A percentile compares a stretch with the other conserved stretches of the same genome.
Evolutionary conservation across 2,888 invertebrate species (phyloP).

Genomic region (Pristionchus fissidentatus): DNA sequence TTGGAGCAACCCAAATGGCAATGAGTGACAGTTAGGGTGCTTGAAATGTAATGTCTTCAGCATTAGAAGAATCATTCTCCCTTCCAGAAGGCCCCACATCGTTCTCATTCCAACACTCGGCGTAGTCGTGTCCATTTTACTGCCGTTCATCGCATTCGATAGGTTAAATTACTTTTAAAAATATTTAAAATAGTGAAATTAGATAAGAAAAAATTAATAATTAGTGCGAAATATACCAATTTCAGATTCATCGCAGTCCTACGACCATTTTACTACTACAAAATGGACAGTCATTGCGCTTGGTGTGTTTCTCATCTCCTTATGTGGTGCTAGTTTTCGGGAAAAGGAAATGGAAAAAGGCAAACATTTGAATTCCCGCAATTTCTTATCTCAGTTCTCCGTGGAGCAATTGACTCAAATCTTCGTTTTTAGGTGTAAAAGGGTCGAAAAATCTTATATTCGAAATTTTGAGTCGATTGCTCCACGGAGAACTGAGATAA

Average conservation of each 20-base stretch:
- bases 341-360: no score
- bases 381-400: no score
- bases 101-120: slow-evolving; percentile 2
- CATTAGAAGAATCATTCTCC: background rate
- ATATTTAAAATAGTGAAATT: background rate
- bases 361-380: no score
- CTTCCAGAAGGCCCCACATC: slow-evolving; percentile 15
- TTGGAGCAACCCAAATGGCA: no score
- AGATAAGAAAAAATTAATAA: background rate
- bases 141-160: slow-evolving; percentile 10
- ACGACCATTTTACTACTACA: slow-evolving; percentile 32
- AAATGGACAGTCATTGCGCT: slow-evolving; percentile 26
- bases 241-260: slow-evolving; percentile 23
- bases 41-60: background rate
- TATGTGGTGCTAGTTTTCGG: no score
- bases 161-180: background rate
- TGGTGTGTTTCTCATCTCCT: background rate
- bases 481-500: no score
- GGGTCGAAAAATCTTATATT: no score
- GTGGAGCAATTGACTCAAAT: no score
- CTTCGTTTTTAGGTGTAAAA: no score
- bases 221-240: background rate
- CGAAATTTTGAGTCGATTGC: no score
- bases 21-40: no score
- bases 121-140: background rate